A percentile compares a stretch with the other conserved stretches of the same genome.
Conservation (phyloP, 23 tunicate genomes). For the Trididemnum clinides region DNA sequence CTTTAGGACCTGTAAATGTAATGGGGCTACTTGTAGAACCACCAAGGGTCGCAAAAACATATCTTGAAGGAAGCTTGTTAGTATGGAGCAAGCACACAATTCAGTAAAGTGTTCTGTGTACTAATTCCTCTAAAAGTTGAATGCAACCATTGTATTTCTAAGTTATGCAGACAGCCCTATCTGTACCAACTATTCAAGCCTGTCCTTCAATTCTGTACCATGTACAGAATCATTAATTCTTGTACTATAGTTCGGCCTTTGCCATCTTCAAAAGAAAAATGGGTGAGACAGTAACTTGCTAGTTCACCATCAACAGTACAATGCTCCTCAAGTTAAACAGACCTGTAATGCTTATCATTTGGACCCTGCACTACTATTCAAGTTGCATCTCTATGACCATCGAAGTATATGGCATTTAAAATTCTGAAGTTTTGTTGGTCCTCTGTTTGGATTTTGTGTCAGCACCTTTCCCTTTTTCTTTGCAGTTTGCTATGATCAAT, state of each 20-base stretch:
- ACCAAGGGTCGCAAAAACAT: not conserved
- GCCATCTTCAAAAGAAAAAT: not conserved
- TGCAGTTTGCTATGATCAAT: too few relatives aligned
- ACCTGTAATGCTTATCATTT: not conserved
- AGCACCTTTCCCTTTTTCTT: not conserved
- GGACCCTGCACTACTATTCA: not conserved
- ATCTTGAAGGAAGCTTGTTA: too few relatives aligned
- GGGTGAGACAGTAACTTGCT: too few relatives aligned
- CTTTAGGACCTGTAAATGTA: slow-evolving; percentile 1
- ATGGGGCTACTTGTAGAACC: not conserved
- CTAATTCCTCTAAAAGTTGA: not conserved
- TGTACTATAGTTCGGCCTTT: not conserved
- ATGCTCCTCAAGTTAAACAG: slow-evolving; percentile 2
- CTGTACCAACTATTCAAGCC: not conserved
- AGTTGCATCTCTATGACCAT: slow-evolving; percentile 6
- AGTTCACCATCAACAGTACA: not conserved
- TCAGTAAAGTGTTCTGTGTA: slow-evolving; percentile 7
- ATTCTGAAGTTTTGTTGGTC: not conserved
- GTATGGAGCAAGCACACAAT: not conserved
- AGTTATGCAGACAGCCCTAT: not conserved
- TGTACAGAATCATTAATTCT: not conserved
- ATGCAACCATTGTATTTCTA: not conserved
- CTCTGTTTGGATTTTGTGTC: not conserved
- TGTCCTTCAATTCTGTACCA: not conserved
- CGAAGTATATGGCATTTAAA: not conserved